Conservation (phyloP, 2,113 vertebrate species). For the Origma solitaria region DNA sequence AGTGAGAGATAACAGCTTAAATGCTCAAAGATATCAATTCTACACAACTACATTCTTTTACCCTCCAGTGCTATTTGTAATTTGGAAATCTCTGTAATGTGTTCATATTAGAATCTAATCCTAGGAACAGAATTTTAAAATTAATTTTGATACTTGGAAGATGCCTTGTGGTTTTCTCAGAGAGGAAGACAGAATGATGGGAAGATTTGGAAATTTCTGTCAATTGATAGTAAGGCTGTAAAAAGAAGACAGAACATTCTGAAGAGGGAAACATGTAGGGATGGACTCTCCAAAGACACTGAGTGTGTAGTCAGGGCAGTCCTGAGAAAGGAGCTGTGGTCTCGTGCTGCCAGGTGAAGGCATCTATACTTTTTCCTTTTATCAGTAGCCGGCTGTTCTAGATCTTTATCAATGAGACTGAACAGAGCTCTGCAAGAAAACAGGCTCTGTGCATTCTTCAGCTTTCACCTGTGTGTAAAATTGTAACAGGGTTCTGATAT, state of each 20-base stretch:
- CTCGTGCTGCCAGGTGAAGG: neutral
- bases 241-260: neutral
- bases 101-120: neutral
- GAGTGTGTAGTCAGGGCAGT: neutral
- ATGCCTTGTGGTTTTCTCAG: neutral
- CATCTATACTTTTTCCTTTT: neutral
- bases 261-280: neutral
- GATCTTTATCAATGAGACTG: neutral
- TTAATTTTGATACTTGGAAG: neutral
- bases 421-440: neutral
- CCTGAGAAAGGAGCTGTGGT: neutral
- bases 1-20: neutral
- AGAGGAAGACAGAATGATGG: neutral
- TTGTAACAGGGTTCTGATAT: neutral
- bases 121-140: neutral
- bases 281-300: neutral
- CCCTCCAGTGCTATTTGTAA: neutral
- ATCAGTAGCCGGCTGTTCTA: neutral
- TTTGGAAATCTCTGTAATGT: neutral
- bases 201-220: neutral
- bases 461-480: neutral
- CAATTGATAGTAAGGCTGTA: neutral
- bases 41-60: neutral
- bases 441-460: neutral
- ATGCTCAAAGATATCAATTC: neutral